Evolutionary conservation across 2,113 vertebrate species (phyloP).

Genomic region (Bubalus kerabau): DNA sequence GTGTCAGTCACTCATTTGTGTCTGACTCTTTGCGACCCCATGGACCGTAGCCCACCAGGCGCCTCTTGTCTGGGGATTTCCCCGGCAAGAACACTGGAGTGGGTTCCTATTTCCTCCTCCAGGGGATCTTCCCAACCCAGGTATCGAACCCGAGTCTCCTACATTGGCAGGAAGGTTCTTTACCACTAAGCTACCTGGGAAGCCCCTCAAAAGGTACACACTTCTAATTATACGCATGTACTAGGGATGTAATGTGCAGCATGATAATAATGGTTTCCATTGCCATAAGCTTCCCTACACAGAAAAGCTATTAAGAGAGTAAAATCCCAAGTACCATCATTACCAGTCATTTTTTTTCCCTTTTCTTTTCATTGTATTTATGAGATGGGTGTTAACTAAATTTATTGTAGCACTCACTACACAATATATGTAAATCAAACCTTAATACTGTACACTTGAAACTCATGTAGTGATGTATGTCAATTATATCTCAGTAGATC

Average conservation of each 20-base stretch:
- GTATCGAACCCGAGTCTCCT: accelerated
- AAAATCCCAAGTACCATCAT: not conserved
- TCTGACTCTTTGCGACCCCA: accelerated
- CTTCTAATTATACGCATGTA: not conserved
- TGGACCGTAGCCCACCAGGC: not conserved
- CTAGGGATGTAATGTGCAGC: not conserved
- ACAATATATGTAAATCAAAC: not conserved
- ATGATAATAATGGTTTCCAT: not conserved
- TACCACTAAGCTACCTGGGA: not conserved
- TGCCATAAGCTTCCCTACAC: not conserved
- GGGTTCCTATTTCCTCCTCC: not conserved
- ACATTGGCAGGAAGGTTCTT: not conserved
- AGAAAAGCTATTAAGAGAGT: not conserved
- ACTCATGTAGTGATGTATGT: not conserved
- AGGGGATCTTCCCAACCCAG: not conserved
- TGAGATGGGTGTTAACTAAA: not conserved
- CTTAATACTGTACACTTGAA: not conserved
- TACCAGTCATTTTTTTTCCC: not conserved
- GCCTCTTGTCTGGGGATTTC: not conserved
- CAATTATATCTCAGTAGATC: not conserved
- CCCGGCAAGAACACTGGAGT: accelerated
- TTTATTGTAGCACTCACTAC: not conserved
- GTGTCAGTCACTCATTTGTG: not conserved
- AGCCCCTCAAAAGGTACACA: not conserved
- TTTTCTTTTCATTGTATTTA: not conserved